A percentile compares a stretch with the other conserved stretches of the same genome.
Conservation (phyloP, 2,113 vertebrate genomes). For the Xyliphius kryptos region DNA sequence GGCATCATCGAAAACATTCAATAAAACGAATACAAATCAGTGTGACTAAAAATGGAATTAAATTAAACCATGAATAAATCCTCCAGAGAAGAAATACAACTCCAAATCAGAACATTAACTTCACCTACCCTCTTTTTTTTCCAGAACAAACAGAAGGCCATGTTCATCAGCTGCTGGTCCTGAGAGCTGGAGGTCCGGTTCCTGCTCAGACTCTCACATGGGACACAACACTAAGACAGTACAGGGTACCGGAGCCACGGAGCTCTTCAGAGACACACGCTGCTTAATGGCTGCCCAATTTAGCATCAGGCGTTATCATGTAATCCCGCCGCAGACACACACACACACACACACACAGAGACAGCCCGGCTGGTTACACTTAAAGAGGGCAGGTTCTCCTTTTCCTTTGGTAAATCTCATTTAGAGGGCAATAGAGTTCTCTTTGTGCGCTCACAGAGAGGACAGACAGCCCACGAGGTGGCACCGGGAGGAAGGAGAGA, state of each 20-base stretch:
- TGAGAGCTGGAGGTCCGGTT: constrained; percentile 24
- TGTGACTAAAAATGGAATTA: no score
- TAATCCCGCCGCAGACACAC: constrained; percentile 18
- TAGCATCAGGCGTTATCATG: constrained; percentile 26
- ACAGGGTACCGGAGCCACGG: constrained; percentile 1
- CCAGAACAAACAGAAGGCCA: constrained; percentile 61
- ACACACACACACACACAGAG: constrained; percentile 25
- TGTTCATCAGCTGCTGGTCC: constrained; percentile 47
- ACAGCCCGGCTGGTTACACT: constrained; percentile 16
- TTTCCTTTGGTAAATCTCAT: constrained; percentile 46
- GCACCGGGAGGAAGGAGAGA: constrained; percentile 19
- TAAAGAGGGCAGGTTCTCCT: neutral
- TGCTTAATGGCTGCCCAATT: constrained; percentile 23
- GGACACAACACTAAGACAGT: neutral
- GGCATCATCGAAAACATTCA: no score
- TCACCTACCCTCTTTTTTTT: constrained; percentile 59
- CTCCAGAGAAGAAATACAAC: no score
- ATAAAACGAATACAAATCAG: no score
- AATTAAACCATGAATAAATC: no score
- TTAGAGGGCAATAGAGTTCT: constrained; percentile 54
- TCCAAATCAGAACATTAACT: neutral
- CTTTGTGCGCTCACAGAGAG: constrained; percentile 47
- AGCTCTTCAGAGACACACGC: constrained; percentile 9
- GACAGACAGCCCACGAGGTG: constrained; percentile 50
- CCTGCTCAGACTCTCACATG: constrained; percentile 8